Conservation (phyloP, 2,797 vertebrate species). For the Eutrigla gurnardus region DNA sequence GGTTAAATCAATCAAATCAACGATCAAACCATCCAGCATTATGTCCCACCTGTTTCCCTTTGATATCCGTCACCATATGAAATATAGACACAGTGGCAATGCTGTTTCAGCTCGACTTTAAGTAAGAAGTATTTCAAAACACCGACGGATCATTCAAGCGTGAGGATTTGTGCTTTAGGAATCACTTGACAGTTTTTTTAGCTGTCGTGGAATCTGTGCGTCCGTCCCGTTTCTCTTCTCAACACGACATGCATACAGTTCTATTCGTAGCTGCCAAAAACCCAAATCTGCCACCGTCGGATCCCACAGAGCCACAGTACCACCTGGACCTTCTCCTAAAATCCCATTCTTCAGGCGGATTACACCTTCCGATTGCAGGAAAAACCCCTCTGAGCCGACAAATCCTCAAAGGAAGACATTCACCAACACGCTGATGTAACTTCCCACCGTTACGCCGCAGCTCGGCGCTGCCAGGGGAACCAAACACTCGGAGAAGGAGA, state of each 20-base stretch:
- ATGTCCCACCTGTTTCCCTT: too few relatives aligned
- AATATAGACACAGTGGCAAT: too few relatives aligned
- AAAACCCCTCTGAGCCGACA: constrained; percentile 41
- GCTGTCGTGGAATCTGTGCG: too few relatives aligned
- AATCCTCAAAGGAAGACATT: constrained; percentile 36
- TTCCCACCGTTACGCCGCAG: too few relatives aligned
- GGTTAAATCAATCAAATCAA: too few relatives aligned
- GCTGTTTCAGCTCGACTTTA: too few relatives aligned
- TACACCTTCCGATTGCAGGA: constrained; percentile 38
- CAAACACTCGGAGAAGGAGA: neutral
- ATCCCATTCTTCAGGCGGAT: constrained; percentile 50
- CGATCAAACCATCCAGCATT: too few relatives aligned
- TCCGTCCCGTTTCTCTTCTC: neutral
- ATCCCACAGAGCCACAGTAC: neutral
- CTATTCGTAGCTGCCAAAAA: constrained; percentile 24
- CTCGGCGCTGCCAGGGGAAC: constrained; percentile 6
- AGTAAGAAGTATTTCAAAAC: too few relatives aligned
- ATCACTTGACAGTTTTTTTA: too few relatives aligned
- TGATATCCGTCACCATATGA: too few relatives aligned
- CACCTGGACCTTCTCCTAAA: constrained; percentile 46
- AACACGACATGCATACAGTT: neutral
- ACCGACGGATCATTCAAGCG: too few relatives aligned
- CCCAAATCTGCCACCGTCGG: neutral
- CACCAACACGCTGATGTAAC: constrained; percentile 34
- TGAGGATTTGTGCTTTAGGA: too few relatives aligned